phyloP scores from a whole-genome alignment of 2,113 vertebrate species.

The Charina bottae region DNA sequence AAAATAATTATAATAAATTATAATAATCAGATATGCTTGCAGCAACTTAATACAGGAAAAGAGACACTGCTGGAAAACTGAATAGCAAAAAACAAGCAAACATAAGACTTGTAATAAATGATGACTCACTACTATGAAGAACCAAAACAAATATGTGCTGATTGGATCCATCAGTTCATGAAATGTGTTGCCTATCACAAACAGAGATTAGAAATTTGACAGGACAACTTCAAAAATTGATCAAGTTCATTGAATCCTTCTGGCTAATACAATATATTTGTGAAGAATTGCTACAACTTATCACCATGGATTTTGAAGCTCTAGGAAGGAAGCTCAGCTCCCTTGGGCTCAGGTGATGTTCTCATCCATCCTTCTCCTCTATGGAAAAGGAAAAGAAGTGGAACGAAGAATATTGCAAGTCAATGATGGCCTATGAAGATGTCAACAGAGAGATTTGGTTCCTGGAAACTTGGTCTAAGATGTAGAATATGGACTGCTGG shows the following conservation, averaged over 20 bases:
- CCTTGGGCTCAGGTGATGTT: not conserved
- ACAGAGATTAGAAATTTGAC: not conserved
- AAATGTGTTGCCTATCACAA: not conserved
- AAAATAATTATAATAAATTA: not conserved
- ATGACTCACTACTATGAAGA: not conserved
- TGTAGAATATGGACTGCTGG: too few relatives aligned
- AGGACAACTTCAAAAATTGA: not conserved
- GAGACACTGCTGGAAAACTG: not conserved
- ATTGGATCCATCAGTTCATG: not conserved
- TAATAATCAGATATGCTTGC: accelerated
- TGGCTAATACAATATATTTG: not conserved
- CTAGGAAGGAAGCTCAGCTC: not conserved
- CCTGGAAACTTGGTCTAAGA: too few relatives aligned
- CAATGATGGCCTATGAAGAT: too few relatives aligned
- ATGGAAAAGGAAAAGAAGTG: too few relatives aligned
- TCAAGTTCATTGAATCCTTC: not conserved
- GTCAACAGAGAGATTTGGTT: too few relatives aligned
- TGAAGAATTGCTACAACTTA: not conserved
- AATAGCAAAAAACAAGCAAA: not conserved
- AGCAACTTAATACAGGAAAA: constrained; percentile 14
- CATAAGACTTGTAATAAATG: not conserved
- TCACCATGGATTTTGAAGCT: not conserved
- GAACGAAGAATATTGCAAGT: too few relatives aligned
- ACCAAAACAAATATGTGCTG: not conserved
- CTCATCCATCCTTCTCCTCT: too few relatives aligned